Base-by-base conservation (phyloP, 2,113 vertebrate species). In the Larimichthys polyactis region DNA sequence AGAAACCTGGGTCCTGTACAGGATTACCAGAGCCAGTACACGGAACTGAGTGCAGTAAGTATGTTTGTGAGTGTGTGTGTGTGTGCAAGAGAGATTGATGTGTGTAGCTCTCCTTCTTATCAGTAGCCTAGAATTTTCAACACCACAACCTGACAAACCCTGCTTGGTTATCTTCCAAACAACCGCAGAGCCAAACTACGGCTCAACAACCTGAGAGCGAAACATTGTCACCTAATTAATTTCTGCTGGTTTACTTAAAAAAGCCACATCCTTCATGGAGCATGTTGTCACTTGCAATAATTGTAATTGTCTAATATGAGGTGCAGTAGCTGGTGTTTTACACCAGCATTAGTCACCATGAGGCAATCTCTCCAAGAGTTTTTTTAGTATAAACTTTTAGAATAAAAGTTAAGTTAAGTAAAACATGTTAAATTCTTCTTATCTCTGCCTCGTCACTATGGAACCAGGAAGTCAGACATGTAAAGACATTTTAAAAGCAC, bases 31-130 rank as follows among this genome's bases (percentile, higher is more conserved):
- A 97, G 69, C 98, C 98, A 0, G 96, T 99, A 65, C 96, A 92
- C 80, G 98, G 98, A 93, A 98, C 97, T 82, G 97, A 97, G 91
- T 99, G 98, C 96, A 97, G 98, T 99, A 97, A 72, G 98, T 98
- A 29, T 57, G 3, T 71, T 36, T 75, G 22, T 44, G 49, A 40
- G 16, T 70, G 29, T 82, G 36, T 36, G 36, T 36, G 32, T 46
- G 65, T 71, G 36, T 66, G 44, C 32, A 36, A 36, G 32, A 36
- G 32, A 36, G 32, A 36, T 7, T 7, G 32, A 36, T 75, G 66
- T 40, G 65, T 76, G 55, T 64, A 27, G 82, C 55, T 49, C 76
- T 55, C 70, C 64, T 43, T 75, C 64, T 88, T 90, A 92, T 90
- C 84, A 59, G 60, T 46, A 58, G 43, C 44, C 15, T 62, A 76